phyloP scores from a whole-genome alignment of 2,113 vertebrate genomes.

The Atlantisia rogersi region DNA sequence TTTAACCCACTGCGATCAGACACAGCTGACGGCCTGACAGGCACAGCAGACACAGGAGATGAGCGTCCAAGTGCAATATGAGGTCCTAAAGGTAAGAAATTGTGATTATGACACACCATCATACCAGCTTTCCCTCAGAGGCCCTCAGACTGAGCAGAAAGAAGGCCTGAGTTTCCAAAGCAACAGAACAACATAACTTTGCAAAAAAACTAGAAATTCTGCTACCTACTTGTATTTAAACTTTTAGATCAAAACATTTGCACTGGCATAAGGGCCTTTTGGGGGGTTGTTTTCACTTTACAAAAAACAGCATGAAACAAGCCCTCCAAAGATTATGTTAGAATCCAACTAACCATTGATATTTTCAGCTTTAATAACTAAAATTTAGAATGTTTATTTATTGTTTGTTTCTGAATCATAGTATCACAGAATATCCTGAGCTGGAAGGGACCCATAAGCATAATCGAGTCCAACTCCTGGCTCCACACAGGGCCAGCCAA shows the following conservation, averaged over 20 bases:
- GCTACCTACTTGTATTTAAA: not conserved
- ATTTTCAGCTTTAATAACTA: not conserved
- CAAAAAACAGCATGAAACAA: not conserved
- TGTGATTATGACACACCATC: not conserved
- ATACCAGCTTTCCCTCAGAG: not conserved
- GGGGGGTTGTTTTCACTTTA: not conserved
- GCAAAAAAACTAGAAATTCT: not conserved
- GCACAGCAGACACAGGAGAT: not conserved
- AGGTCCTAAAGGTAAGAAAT: not conserved
- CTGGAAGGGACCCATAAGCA: too few species aligned
- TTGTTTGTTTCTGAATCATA: not conserved
- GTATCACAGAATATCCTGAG: too few species aligned
- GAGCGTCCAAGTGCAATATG: not conserved
- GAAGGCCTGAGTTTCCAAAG: not conserved
- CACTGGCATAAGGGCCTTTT: not conserved
- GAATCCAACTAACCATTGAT: not conserved
- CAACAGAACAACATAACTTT: not conserved
- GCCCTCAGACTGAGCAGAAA: not conserved
- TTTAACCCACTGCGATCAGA: not conserved
- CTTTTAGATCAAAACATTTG: not conserved
- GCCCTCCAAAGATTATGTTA: not conserved
- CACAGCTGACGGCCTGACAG: not conserved
- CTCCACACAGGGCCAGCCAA: too few species aligned
- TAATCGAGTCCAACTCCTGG: too few species aligned
- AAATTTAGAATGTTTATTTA: not conserved